These are phyloP conservation scores for Ictidomys tridecemlineatus DNA, from an alignment of 2,113 vertebrate genomes.

Conservation along the genomic window DNA sequence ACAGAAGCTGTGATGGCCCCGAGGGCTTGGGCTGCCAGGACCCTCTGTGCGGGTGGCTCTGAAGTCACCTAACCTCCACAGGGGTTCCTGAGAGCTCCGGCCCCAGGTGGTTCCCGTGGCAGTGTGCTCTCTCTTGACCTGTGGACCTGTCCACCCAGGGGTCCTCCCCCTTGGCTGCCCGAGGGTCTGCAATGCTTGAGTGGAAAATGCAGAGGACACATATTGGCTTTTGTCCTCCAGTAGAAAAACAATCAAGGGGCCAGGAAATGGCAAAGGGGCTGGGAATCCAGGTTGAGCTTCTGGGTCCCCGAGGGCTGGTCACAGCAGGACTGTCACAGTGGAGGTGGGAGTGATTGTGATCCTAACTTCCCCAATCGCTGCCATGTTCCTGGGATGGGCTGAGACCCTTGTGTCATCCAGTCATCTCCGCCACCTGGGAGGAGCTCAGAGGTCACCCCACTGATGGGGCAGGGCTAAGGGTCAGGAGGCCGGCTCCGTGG, in stretches of 20 bases:
- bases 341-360: no score
- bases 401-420: neutral
- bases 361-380: neutral
- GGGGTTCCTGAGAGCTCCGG: rapidly evolving
- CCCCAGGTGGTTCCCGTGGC: rapidly evolving
- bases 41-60: rapidly evolving
- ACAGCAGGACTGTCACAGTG: no score
- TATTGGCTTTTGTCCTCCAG: no score
- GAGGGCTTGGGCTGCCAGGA: rapidly evolving
- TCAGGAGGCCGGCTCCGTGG: rapidly evolving
- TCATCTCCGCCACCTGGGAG: neutral
- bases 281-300: no score
- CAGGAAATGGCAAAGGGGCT: neutral
- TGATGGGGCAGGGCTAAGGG: neutral
- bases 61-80: neutral
- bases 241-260: neutral
- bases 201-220: no score
- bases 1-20: neutral
- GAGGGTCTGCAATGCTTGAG: no score
- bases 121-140: no score
- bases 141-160: no score
- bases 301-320: no score
- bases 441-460: neutral
- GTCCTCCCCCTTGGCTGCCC: no score
- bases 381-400: no score